These are phyloP conservation scores for Eulithis prunata DNA, from an alignment of 2,888 invertebrate genomes.

Conservation along the genomic window DNA sequence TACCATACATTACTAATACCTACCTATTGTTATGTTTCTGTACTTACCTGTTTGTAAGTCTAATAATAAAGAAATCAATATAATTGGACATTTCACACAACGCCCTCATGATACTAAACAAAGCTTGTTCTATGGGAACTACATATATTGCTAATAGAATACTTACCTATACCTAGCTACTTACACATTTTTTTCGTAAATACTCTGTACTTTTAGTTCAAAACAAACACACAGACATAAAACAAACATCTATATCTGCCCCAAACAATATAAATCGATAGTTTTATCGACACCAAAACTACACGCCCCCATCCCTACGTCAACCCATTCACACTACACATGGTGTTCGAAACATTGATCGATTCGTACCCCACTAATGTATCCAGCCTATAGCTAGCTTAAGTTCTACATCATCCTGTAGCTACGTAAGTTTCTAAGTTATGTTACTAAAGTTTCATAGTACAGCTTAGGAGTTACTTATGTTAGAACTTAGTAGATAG, in stretches of 20 bases:
- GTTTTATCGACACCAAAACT: conserved; percentile 34
- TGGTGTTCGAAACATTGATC: conserved; percentile 70
- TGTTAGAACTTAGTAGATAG: neutral
- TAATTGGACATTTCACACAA: too few species aligned
- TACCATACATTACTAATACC: neutral
- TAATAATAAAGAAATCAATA: too few species aligned
- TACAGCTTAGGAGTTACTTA: conserved; percentile 5
- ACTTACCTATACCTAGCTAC: too few species aligned
- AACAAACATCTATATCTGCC: too few species aligned
- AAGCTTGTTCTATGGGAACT: too few species aligned
- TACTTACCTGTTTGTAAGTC: too few species aligned
- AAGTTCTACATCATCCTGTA: conserved; percentile 15
- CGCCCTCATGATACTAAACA: too few species aligned
- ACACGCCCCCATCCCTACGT: conserved; percentile 47
- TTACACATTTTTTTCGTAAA: too few species aligned
- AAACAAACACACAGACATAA: too few species aligned
- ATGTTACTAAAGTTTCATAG: conserved; percentile 20
- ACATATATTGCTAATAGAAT: too few species aligned
- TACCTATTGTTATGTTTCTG: neutral
- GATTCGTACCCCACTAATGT: conserved; percentile 57
- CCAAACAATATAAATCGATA: too few species aligned
- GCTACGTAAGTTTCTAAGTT: conserved; percentile 17
- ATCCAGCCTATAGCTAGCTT: conserved; percentile 46
- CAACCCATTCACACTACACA: conserved; percentile 63
- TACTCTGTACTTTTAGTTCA: too few species aligned